Evolutionary conservation across 2,888 invertebrate species (phyloP).

Genomic region (Stenolophus ochropezus): DNA sequence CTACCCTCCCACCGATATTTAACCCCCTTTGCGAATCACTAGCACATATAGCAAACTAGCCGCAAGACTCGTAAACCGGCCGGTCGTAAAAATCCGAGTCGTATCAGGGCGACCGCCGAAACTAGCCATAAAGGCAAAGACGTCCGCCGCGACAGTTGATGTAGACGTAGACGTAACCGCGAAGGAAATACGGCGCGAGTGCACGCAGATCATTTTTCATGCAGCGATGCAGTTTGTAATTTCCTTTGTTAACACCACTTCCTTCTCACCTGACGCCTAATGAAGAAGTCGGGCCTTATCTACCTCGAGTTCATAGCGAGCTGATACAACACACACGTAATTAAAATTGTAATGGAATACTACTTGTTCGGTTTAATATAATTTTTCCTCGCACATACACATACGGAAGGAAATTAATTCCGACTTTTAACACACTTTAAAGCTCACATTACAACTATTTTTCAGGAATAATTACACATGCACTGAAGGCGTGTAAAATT

Average conservation of each 20-base stretch:
- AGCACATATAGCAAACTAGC: no score
- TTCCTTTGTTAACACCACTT: constrained; percentile 51
- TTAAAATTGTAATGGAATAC: constrained; percentile 30
- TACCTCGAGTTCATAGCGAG: constrained; percentile 4
- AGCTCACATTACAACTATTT: no score
- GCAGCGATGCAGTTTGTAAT: constrained; percentile 50
- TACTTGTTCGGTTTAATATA: neutral
- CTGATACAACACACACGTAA: neutral
- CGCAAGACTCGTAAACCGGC: constrained; percentile 51
- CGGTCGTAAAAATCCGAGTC: constrained; percentile 63
- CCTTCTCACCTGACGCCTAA: constrained; percentile 20
- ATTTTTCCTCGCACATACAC: neutral
- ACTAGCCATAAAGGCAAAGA: constrained; percentile 66
- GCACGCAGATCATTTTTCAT: constrained; percentile 57
- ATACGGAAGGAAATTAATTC: neutral
- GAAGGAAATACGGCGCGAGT: constrained; percentile 46
- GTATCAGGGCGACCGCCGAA: constrained; percentile 67
- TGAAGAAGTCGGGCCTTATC: constrained; percentile 51
- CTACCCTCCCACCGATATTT: no score
- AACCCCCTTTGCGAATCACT: no score
- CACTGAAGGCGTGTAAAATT: no score
- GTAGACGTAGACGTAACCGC: constrained; percentile 61
- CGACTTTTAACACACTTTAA: neutral
- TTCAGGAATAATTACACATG: no score
- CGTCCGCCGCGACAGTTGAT: constrained; percentile 69